Conservation (phyloP, 2,888 invertebrate genomes). For the Endotricha flammealis region DNA sequence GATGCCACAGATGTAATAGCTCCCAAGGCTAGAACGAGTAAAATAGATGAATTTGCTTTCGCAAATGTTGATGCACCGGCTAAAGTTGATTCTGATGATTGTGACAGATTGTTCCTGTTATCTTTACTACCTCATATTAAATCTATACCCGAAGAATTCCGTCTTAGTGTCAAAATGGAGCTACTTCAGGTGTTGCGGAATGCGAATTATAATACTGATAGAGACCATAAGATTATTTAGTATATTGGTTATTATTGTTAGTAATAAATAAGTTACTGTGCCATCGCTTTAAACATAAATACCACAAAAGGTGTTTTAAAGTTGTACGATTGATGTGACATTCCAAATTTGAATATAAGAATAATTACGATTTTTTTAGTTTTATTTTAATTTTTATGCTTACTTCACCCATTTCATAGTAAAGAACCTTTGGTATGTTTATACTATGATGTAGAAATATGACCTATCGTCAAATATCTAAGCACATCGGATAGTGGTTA, state of each 20-base stretch:
- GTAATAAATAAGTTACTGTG: constrained; percentile 3
- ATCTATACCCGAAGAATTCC: constrained; percentile 53
- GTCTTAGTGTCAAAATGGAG: constrained; percentile 63
- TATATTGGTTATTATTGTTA: background rate
- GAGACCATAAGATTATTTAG: constrained; percentile 41
- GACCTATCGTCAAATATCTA: too few species aligned
- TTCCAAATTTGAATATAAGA: constrained; percentile 5
- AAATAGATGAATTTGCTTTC: constrained; percentile 52
- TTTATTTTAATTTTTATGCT: too few species aligned
- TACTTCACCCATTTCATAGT: too few species aligned
- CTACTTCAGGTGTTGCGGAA: constrained; percentile 63
- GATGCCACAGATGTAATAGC: constrained; percentile 25
- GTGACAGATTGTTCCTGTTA: constrained; percentile 60
- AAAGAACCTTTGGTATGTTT: too few species aligned
- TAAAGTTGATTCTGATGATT: constrained; percentile 46
- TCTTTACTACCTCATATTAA: constrained; percentile 64
- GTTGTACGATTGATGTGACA: constrained; percentile 2
- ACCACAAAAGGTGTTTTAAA: constrained; percentile 2
- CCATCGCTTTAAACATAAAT: constrained; percentile 1
- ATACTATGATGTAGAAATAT: too few species aligned
- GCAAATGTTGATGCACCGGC: constrained; percentile 49
- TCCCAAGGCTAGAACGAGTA: constrained; percentile 28
- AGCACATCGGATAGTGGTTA: too few species aligned
- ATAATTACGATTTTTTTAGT: too few species aligned
- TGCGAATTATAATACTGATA: constrained; percentile 40